Conservation (phyloP, 30 jellyfish, hydroid and myxozoan species). For the Chrysaora quinquecirrha region DNA sequence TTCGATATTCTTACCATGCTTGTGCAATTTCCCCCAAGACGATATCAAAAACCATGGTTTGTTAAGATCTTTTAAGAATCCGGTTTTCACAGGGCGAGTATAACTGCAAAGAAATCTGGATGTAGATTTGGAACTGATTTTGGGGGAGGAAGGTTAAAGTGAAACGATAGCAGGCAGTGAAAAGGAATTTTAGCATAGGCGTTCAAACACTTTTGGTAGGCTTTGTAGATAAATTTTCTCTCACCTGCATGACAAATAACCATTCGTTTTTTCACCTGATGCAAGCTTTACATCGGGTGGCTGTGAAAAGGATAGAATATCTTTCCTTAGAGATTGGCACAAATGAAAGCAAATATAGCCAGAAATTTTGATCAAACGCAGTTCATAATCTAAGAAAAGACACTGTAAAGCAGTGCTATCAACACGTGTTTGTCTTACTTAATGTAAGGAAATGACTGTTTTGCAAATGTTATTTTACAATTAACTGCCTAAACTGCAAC, state of each 20-base stretch:
- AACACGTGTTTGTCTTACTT: too few species aligned
- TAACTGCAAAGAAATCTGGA: constrained; percentile 14
- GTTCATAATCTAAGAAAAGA: too few species aligned
- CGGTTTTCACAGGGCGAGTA: constrained; percentile 18
- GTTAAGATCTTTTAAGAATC: constrained; percentile 17
- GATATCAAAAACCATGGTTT: constrained; percentile 28
- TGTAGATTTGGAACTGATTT: not conserved
- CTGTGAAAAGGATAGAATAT: too few species aligned
- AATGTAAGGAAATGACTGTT: too few species aligned
- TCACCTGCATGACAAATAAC: not conserved
- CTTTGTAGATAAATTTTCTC: not conserved
- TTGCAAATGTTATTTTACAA: too few species aligned
- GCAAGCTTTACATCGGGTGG: not conserved
- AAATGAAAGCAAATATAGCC: too few species aligned
- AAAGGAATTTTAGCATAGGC: too few species aligned
- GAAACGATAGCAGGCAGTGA: not conserved
- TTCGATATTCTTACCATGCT: too few species aligned
- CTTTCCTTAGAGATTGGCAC: too few species aligned
- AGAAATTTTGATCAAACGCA: too few species aligned
- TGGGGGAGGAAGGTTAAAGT: not conserved
- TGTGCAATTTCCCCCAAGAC: constrained; percentile 53
- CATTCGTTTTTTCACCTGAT: not conserved
- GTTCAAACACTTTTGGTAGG: not conserved
- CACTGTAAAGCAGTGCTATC: too few species aligned
- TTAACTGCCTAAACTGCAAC: too few species aligned